Evolutionary conservation across 2,888 invertebrate species (phyloP), one percentile per base, ranked within the genome.

Genomic region (Drosophila pegasa): DNA sequence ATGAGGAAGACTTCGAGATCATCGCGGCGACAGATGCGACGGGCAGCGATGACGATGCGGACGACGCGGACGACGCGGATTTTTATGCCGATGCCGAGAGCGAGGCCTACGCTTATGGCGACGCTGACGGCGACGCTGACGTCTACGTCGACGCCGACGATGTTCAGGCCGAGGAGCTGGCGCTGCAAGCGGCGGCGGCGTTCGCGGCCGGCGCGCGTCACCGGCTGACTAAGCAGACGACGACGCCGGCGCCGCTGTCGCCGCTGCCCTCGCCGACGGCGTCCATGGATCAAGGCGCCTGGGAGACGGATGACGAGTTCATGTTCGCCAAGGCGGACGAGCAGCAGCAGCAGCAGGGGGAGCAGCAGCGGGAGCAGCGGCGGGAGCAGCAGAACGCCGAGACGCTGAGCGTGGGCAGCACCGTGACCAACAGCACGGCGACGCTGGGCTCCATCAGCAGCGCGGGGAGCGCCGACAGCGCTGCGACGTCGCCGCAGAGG

Each of bases 291-390:
- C 90, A 92, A 25, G 89, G 90, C 55, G 92, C 91, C 71, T 92
- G 92, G 92, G 92, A 92, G 77, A 90, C 91, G 41, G 92, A 91
- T 77, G 91, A 91, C 73, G 92, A 92, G 68, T 92, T 92, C 72
- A 90, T 90, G 81, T 92, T 91, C 67, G 82, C 90, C 38, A 89
- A 86, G 29, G 77, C 87, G 14, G 63, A 35, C n/a, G 45, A 51
- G 6, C 27, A 54, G 41, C 61, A 22, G 31, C 56, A 20, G 14
- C 29, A 27, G 14, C 51, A 37, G n/a, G 10, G 8, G 2, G 3
- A 45, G 12, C 37, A 25, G 16, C 51, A 38, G 22, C 22, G 8
- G 10, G 6, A 35, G 6, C 8, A 12, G 22, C 16, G 18, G 38
- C 14, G 33, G 4, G 20, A 18, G 10, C 37, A 20, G n/a, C 56